Conservation (phyloP, 2,888 invertebrate genomes). For the Thyatira batis region DNA sequence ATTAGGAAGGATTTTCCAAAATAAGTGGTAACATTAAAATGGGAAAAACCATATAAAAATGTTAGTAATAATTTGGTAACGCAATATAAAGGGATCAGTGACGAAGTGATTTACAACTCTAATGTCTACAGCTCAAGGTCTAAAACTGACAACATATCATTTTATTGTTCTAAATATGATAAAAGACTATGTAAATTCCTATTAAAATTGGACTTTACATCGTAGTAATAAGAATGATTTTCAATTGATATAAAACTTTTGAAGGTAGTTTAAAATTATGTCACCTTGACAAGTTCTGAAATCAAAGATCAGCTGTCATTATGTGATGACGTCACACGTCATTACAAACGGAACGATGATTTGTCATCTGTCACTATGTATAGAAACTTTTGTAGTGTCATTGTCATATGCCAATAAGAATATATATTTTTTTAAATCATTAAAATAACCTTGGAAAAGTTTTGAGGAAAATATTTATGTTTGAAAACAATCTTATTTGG, state of each 20-base stretch:
- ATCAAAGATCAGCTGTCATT: constrained; percentile 40
- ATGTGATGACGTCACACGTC: constrained; percentile 27
- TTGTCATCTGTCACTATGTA: neutral
- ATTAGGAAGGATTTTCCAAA: no score
- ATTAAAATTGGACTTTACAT: constrained; percentile 32
- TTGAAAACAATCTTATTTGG: no score
- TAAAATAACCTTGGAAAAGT: no score
- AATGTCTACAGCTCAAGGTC: constrained; percentile 51
- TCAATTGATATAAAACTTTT: neutral
- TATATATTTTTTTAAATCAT: neutral
- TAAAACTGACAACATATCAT: constrained; percentile 50
- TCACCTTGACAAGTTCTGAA: constrained; percentile 25
- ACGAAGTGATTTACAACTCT: constrained; percentile 28
- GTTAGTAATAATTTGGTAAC: neutral
- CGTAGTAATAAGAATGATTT: neutral
- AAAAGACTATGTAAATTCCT: constrained; percentile 42
- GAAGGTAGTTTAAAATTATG: constrained; percentile 3
- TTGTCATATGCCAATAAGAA: neutral
- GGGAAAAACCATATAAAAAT: no score
- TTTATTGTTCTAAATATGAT: constrained; percentile 36
- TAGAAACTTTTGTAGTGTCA: neutral
- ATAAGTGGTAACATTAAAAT: no score
- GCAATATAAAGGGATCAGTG: constrained; percentile 14
- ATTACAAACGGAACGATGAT: constrained; percentile 5
- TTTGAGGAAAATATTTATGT: no score